phyloP scores from a whole-genome alignment of 2,797 vertebrate genomes.

The Ficedula albicollis region DNA sequence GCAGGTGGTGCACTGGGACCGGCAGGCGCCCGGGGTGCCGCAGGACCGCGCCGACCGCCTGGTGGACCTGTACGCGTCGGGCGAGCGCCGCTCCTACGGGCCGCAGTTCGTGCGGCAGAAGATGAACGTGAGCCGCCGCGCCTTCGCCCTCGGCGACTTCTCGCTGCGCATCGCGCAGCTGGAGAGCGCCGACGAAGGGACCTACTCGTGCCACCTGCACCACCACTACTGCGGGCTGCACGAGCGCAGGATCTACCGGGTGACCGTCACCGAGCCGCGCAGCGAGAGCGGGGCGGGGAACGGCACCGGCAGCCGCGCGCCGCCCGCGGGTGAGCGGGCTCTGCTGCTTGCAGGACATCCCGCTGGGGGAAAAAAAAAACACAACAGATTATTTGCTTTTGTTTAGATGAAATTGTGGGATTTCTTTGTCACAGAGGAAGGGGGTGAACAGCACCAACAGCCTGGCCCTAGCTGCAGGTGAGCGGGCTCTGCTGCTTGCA shows the following conservation, averaged over 20 bases:
- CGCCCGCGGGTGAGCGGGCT: not conserved
- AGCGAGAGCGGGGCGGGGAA: not conserved
- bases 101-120: slow-evolving; percentile 81
- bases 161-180: slow-evolving; percentile 84
- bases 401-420: no score
- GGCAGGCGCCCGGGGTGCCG: slow-evolving; percentile 89
- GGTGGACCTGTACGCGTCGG: slow-evolving; percentile 92
- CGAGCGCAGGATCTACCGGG: slow-evolving; percentile 88
- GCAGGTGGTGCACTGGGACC: slow-evolving; percentile 97
- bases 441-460: no score
- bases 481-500: no score
- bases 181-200: slow-evolving; percentile 84
- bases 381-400: no score
- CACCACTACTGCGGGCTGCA: slow-evolving; percentile 97
- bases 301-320: no score
- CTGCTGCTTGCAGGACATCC: no score
- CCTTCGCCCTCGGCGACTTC: slow-evolving; percentile 91
- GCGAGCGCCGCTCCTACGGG: slow-evolving; percentile 88
- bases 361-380: no score
- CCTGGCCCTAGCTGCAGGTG: no score
- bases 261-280: slow-evolving; percentile 75
- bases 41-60: slow-evolving; percentile 90
- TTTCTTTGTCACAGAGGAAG: no score
- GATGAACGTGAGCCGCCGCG: slow-evolving; percentile 83
- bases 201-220: slow-evolving; percentile 94